phyloP scores from a whole-genome alignment of 2,113 vertebrate genomes.

The Cyanocitta stelleri region DNA sequence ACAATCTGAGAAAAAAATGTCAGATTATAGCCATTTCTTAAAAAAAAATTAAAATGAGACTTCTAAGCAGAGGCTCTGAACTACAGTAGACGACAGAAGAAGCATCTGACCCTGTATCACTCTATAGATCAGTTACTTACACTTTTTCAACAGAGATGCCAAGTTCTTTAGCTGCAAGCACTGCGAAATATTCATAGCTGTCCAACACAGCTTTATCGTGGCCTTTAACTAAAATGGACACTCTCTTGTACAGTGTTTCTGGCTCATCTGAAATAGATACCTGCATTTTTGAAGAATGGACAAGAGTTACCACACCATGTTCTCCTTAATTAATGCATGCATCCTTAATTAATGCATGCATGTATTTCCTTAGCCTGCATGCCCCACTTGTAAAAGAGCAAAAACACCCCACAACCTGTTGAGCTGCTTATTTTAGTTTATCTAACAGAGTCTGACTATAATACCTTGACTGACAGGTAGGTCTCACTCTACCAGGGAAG shows the following conservation, averaged over 20 bases:
- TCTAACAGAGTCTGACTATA: neutral
- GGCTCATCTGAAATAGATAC: constrained; percentile 84
- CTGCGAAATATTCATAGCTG: constrained; percentile 92
- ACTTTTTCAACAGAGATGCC: constrained; percentile 82
- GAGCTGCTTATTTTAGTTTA: neutral
- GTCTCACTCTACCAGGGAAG: neutral
- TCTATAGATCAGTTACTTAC: constrained; percentile 74
- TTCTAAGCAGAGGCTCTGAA: neutral
- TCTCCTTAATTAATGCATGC: neutral
- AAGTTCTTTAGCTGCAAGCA: constrained; percentile 88
- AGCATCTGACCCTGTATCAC: neutral
- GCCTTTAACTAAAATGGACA: constrained; percentile 87
- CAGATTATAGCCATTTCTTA: neutral
- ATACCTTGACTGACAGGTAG: neutral
- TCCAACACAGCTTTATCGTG: constrained; percentile 90
- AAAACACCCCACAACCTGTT: neutral
- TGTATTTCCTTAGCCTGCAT: neutral
- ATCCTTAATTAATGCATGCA: neutral
- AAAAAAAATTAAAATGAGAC: neutral
- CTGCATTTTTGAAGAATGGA: constrained; percentile 68
- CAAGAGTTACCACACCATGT: neutral
- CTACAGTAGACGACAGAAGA: neutral
- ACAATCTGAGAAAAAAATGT: neutral
- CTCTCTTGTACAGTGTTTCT: constrained; percentile 83
- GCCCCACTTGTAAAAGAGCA: neutral